These are phyloP conservation scores for Enteromius afrohamiltoni DNA, from an alignment of 2,797 vertebrate genomes.

Conservation along the genomic window DNA sequence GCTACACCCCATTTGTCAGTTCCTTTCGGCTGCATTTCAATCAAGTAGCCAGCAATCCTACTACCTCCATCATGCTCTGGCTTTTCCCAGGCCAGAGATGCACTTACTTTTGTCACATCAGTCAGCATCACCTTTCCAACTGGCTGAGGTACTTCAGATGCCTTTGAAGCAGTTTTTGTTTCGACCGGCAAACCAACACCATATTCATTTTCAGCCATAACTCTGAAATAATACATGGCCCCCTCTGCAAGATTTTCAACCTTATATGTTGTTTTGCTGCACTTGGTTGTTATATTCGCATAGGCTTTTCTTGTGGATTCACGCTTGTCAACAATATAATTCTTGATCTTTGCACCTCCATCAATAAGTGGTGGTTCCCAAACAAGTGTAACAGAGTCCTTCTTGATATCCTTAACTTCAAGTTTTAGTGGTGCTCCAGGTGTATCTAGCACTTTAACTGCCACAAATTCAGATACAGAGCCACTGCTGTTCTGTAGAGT, in stretches of 20 bases:
- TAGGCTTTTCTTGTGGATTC: conserved; percentile 97
- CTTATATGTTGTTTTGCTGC: conserved; percentile 90
- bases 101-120: conserved; percentile 91
- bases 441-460: conserved; percentile 94
- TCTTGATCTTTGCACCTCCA: conserved; percentile 95
- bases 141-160: conserved; percentile 91
- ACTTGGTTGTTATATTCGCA: conserved; percentile 92
- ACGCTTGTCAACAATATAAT: conserved; percentile 96
- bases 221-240: conserved; percentile 96
- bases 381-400: conserved; percentile 85
- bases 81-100: conserved; percentile 93
- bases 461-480: conserved; percentile 89
- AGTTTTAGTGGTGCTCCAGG: conserved; percentile 92
- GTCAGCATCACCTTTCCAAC: conserved; percentile 91
- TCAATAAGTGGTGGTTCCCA: conserved; percentile 95
- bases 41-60: conserved; percentile 92
- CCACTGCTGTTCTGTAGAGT: conserved; percentile 93
- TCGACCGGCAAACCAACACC: conserved; percentile 90
- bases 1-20: conserved; percentile 93
- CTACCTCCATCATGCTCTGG: conserved; percentile 97
- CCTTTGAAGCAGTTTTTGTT: conserved; percentile 90
- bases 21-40: conserved; percentile 97
- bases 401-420: conserved; percentile 89
- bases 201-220: conserved; percentile 98
- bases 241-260: conserved; percentile 95